A percentile compares a stretch with the other conserved stretches of the same genome.
phyloP scores from a whole-genome alignment of 2,113 vertebrate genomes.

The Alethe castanea region DNA sequence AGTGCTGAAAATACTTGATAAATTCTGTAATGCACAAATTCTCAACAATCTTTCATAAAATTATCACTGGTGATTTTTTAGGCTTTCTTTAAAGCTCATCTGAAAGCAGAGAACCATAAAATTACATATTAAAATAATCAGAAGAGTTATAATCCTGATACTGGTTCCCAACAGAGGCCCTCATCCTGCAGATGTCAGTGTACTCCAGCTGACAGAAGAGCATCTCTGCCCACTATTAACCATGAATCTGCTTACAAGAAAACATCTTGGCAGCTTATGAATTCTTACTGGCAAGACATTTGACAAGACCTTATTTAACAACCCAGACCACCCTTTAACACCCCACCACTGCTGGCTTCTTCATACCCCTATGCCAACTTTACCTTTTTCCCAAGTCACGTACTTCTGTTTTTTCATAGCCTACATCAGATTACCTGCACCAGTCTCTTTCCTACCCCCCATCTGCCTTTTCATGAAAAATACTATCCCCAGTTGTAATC shows the following conservation, averaged over 20 bases:
- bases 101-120: neutral
- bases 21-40: neutral
- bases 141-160: neutral
- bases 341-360: neutral
- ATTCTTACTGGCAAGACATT: neutral
- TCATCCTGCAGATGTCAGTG: neutral
- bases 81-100: neutral
- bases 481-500: rapidly evolving
- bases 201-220: neutral
- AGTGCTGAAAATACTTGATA: neutral
- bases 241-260: neutral
- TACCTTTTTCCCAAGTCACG: neutral
- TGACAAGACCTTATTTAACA: neutral
- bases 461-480: neutral
- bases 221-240: neutral
- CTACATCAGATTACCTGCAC: neutral
- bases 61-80: neutral
- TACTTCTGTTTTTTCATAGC: neutral
- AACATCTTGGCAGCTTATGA: neutral
- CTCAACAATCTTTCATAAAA: neutral
- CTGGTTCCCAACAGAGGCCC: neutral
- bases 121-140: neutral
- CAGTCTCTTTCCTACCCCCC: neutral
- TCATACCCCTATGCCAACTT: neutral
- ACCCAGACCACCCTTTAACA: neutral